These are phyloP conservation scores for Brachyptera putata DNA, from an alignment of 2,888 invertebrate species.

Conservation along the genomic window DNA sequence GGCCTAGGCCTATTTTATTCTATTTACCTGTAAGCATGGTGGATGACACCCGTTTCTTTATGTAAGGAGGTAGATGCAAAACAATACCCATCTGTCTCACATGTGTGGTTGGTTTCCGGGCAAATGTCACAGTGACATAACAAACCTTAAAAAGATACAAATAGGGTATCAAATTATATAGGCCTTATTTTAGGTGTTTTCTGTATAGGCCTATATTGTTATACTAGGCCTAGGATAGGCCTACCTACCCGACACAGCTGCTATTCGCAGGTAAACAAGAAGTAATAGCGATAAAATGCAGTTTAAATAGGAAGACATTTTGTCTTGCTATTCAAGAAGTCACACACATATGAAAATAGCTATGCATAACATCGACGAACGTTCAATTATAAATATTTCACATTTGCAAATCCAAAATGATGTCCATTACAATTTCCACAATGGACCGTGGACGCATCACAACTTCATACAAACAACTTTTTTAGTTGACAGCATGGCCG, in stretches of 20 bases:
- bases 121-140: conserved; percentile 84
- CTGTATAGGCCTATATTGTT: too few species aligned
- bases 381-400: conserved; percentile 4
- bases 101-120: conserved; percentile 68
- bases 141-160: conserved; percentile 56
- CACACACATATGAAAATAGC: conserved; percentile 21
- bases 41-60: conserved; percentile 52
- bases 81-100: conserved; percentile 85
- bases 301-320: conserved; percentile 32
- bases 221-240: too few species aligned
- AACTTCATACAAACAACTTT: conserved; percentile 21
- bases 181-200: neutral
- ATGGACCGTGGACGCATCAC: conserved; percentile 22
- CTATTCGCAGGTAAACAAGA: conserved; percentile 30
- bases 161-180: too few species aligned
- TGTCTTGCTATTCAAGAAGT: conserved; percentile 22
- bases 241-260: conserved; percentile 31
- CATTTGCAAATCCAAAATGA: conserved; percentile 1
- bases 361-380: neutral
- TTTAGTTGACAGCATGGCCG: conserved; percentile 21
- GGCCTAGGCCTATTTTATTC: conserved; percentile 19
- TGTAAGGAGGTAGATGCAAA: conserved; percentile 71
- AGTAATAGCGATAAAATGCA: conserved; percentile 27
- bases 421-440: conserved; percentile 20
- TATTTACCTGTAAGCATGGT: conserved; percentile 75